Evolutionary conservation across 2,113 vertebrate species (phyloP).

Genomic region (Rattus rattus): DNA sequence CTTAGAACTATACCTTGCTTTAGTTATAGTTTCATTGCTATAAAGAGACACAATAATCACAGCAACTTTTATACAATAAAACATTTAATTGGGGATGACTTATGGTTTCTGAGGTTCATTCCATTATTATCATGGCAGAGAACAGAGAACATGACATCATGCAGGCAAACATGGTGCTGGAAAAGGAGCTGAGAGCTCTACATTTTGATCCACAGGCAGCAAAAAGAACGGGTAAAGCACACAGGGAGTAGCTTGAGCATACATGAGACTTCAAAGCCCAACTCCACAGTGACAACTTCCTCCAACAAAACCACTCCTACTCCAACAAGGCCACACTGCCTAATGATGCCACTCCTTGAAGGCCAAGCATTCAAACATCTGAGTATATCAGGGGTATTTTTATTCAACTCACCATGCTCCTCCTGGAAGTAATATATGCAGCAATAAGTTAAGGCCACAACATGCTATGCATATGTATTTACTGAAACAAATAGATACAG

Average conservation of each 20-base stretch:
- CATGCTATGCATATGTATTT: neutral
- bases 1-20: neutral
- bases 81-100: neutral
- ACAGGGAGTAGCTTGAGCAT: neutral
- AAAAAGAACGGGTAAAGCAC: neutral
- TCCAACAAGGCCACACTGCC: neutral
- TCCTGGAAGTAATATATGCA: neutral
- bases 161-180: neutral
- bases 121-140: neutral
- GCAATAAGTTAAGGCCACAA: neutral
- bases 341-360: neutral
- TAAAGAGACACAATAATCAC: neutral
- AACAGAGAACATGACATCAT: neutral
- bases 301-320: neutral
- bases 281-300: neutral
- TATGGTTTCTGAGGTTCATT: neutral
- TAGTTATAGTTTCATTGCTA: neutral
- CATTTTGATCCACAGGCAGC: neutral
- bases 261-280: neutral
- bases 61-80: neutral
- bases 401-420: neutral
- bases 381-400: neutral
- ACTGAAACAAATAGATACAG: neutral
- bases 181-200: neutral
- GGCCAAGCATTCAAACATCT: neutral